phyloP scores from a whole-genome alignment of 2,888 invertebrate genomes.

The Stenurella melanura region DNA sequence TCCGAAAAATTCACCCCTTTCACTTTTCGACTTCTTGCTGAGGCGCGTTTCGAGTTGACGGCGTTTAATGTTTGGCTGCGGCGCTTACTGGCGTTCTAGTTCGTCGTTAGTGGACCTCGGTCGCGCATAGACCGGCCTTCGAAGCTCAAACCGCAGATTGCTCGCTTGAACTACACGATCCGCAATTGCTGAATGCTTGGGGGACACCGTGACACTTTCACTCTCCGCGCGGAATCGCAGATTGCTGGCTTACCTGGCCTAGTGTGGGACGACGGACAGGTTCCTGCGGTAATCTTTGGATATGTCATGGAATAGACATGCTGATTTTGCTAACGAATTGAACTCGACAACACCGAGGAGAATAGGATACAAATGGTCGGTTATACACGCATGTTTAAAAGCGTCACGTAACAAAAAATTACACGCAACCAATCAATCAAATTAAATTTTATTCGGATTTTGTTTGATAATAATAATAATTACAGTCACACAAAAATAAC shows the following conservation, averaged over 20 bases:
- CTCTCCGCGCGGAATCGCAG: constrained; percentile 49
- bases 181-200: constrained; percentile 45
- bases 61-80: constrained; percentile 41
- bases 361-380: no score
- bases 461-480: no score
- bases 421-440: no score
- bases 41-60: constrained; percentile 52
- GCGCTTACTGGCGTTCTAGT: constrained; percentile 29
- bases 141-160: constrained; percentile 45
- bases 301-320: neutral
- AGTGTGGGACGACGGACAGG: constrained; percentile 51
- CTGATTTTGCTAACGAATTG: no score
- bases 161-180: constrained; percentile 45
- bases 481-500: no score
- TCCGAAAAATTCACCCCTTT: constrained; percentile 58
- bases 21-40: constrained; percentile 53
- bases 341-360: no score
- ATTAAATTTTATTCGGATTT: no score
- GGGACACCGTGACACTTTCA: constrained; percentile 61
- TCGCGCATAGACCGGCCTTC: constrained; percentile 58
- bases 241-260: constrained; percentile 27
- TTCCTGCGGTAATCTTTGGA: constrained; percentile 22
- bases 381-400: no score
- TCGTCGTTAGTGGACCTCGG: constrained; percentile 56
- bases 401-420: no score